These are phyloP conservation scores for Tachycineta bicolor DNA, from an alignment of 2,113 vertebrate genomes.

Conservation along the genomic window DNA sequence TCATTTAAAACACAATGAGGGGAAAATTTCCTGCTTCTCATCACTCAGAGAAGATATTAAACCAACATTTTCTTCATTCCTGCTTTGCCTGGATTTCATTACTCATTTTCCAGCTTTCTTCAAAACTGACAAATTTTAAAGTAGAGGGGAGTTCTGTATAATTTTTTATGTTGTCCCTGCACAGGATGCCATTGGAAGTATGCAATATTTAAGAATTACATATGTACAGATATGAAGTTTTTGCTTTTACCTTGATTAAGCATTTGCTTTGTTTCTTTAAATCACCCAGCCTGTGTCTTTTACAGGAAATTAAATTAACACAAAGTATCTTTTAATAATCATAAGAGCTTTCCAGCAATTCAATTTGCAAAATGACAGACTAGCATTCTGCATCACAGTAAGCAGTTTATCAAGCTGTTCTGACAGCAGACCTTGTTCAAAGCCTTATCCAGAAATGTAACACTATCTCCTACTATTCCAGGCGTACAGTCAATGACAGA, in stretches of 20 bases:
- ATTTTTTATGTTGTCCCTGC: background rate
- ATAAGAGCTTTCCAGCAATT: background rate
- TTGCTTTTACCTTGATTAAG: background rate
- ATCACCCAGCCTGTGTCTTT: background rate
- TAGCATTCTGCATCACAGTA: background rate
- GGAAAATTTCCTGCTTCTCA: background rate
- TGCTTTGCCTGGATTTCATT: background rate
- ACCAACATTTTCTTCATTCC: background rate
- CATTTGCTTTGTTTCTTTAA: background rate
- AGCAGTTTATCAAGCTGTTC: background rate
- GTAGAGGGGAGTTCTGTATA: background rate
- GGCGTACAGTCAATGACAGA: background rate
- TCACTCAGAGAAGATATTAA: background rate
- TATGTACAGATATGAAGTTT: background rate
- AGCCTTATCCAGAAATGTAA: background rate
- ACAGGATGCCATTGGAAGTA: background rate
- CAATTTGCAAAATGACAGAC: background rate
- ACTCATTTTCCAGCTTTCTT: background rate
- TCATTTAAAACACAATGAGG: background rate
- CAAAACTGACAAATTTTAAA: background rate
- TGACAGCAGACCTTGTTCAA: background rate
- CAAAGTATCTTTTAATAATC: slow-evolving; percentile 17
- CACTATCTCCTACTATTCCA: background rate
- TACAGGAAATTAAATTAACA: background rate
- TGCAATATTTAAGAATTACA: background rate